phyloP scores from a whole-genome alignment of 2,797 vertebrate species.

The Gambelia wislizenii region DNA sequence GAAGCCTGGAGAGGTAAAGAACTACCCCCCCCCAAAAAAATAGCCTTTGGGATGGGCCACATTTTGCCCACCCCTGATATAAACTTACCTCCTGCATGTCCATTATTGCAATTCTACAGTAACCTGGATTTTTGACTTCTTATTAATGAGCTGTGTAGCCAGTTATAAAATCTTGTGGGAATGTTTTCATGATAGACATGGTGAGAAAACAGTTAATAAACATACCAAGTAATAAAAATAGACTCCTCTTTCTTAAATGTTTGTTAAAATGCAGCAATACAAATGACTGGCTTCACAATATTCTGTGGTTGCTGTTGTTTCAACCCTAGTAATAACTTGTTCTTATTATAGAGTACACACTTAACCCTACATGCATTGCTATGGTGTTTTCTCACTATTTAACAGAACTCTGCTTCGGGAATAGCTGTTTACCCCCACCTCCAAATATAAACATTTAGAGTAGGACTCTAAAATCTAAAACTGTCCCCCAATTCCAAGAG shows the following conservation, averaged over 20 bases:
- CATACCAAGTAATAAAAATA: neutral
- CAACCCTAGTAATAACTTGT: neutral
- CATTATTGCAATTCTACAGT: neutral
- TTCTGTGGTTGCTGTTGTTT: neutral
- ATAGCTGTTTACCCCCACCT: too few species aligned
- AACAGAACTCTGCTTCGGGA: neutral
- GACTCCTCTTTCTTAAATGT: neutral
- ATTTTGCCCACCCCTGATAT: too few species aligned
- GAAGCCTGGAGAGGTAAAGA: too few species aligned
- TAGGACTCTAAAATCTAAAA: too few species aligned
- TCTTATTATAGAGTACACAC: neutral
- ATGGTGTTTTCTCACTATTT: neutral
- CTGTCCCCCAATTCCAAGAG: too few species aligned
- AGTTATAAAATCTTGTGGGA: neutral
- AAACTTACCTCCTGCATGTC: too few species aligned
- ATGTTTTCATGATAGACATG: neutral
- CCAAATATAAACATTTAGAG: too few species aligned
- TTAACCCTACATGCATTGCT: neutral
- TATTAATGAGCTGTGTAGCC: neutral
- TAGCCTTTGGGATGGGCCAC: too few species aligned
- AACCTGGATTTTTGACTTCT: neutral
- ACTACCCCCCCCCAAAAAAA: too few species aligned
- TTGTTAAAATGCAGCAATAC: neutral
- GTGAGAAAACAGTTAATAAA: neutral
- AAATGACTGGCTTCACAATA: neutral